Evolutionary conservation across 2,113 vertebrate species (phyloP), one percentile per base, ranked within the genome.

Genomic region (Microcebus murinus): DNA sequence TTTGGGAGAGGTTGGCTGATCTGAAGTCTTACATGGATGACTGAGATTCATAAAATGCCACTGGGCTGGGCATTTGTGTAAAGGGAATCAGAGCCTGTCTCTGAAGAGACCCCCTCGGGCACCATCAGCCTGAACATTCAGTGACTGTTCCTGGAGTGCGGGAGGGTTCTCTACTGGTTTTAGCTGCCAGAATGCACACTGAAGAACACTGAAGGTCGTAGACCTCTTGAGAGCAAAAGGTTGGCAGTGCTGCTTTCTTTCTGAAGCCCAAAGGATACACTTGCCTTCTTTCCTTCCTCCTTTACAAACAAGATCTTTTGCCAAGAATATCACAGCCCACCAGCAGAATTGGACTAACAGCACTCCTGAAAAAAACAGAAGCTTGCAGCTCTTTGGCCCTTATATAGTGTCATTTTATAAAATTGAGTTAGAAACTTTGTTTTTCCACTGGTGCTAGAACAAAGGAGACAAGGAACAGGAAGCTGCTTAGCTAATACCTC

Each of bases 281-380:
- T 31, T 85, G 20, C 52, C 23, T 6, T 80, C 48, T 65, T 81
- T 17, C 42, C 29, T 70, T 27, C 18, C 48, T 27, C 31, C 21
- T 90, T 83, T 92, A 50, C 42, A 93, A 97, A 97, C 27, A 94
- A 91, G 27, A 55, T 5, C 48, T 91, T 93, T 89, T 76, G 85
- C 88, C 81, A 88, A 90, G 88, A 94, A 52, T 73, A 83, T 48
- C 82, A 67, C 6, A 94, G 87, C 76, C 67, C 27, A 80, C 59
- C 88, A 68, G 42, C 39, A 92, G 77, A 94, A 34, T 14, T 87
- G 39, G 34, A 45, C 52, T 29, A 25, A 70, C 23, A 42, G 68
- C 45, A 29, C 61, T 61, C 34, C 84, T 73, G n/a, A 85, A 61
- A 70, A 18, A 52, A 57, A 50, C 61, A 55, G 57, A 86, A 14